phyloP scores from a whole-genome alignment of 2,113 vertebrate genomes.

The Sinocyclocheilus anophthalmus region DNA sequence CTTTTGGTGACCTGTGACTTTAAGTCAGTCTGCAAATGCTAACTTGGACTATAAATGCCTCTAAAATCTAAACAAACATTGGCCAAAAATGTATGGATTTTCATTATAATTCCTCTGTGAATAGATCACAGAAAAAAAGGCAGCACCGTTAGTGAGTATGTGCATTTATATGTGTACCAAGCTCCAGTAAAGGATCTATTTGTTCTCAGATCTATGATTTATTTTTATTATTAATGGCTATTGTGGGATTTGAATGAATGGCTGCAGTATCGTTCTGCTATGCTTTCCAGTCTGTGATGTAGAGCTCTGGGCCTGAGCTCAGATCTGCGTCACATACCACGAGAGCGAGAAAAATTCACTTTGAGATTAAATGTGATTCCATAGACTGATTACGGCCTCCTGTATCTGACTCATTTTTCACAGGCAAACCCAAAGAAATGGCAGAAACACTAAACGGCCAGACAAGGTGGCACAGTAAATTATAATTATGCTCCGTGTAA shows the following conservation, averaged over 20 bases:
- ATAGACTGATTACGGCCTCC: constrained; percentile 33
- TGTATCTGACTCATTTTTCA: constrained; percentile 45
- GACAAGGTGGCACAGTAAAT: constrained; percentile 22
- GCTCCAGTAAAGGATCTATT: constrained; percentile 45
- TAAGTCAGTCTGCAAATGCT: constrained; percentile 6
- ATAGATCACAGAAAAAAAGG: constrained; percentile 37
- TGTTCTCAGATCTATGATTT: constrained; percentile 47
- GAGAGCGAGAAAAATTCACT: constrained; percentile 19
- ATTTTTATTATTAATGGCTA: constrained; percentile 54
- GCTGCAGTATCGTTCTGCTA: constrained; percentile 12
- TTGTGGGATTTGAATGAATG: constrained; percentile 54
- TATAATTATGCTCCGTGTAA: constrained; percentile 41
- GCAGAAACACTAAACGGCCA: constrained; percentile 30
- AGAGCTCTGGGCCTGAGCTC: constrained; percentile 36
- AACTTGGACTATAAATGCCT: neutral
- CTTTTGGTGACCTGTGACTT: neutral
- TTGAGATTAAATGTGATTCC: constrained; percentile 44
- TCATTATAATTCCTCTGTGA: constrained; percentile 19
- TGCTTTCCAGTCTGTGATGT: constrained; percentile 23
- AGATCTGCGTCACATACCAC: constrained; percentile 25
- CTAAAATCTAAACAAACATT: neutral
- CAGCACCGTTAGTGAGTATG: constrained; percentile 15
- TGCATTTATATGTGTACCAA: constrained; percentile 10
- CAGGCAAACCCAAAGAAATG: constrained; percentile 31
- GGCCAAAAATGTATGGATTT: neutral